Conservation (phyloP, 2,888 invertebrate species). For the Yponomeuta sedellus region DNA sequence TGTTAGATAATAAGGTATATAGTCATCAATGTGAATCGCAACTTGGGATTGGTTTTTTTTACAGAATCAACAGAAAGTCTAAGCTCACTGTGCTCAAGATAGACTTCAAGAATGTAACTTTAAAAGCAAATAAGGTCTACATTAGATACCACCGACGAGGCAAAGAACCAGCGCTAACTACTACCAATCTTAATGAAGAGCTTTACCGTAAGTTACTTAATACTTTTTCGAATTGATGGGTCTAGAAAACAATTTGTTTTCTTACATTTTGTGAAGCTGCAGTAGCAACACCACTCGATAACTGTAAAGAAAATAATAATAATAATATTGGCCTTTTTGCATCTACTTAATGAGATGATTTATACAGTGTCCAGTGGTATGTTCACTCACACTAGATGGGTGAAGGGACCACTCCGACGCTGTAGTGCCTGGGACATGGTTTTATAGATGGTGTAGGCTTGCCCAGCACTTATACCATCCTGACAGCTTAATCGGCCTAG, state of each 20-base stretch:
- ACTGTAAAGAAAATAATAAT: no score
- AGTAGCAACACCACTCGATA: no score
- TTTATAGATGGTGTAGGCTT: no score
- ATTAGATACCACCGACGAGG: constrained; percentile 24
- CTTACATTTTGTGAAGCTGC: no score
- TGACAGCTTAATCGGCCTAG: no score
- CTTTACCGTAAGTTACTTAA: constrained; percentile 13
- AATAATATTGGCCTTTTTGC: no score
- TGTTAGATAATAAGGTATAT: background rate
- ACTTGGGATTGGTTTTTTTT: constrained; percentile 7
- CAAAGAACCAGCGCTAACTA: constrained; percentile 24
- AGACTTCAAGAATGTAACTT: constrained; percentile 24
- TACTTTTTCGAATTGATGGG: background rate
- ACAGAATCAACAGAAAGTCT: constrained; percentile 28
- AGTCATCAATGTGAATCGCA: background rate
- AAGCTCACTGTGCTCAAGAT: constrained; percentile 28
- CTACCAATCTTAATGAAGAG: constrained; percentile 10
- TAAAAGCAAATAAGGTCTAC: constrained; percentile 16
- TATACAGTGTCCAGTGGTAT: no score
- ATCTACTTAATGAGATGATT: no score
- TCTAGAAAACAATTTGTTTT: background rate
- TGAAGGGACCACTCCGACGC: no score
- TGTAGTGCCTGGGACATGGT: no score
- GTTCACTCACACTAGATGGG: no score
- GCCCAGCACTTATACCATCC: no score